Percentiles rank a stretch among this genome's conserved stretches.
Conservation (phyloP, 1,140 invertebrate species). For the Megalopta genalis region DNA sequence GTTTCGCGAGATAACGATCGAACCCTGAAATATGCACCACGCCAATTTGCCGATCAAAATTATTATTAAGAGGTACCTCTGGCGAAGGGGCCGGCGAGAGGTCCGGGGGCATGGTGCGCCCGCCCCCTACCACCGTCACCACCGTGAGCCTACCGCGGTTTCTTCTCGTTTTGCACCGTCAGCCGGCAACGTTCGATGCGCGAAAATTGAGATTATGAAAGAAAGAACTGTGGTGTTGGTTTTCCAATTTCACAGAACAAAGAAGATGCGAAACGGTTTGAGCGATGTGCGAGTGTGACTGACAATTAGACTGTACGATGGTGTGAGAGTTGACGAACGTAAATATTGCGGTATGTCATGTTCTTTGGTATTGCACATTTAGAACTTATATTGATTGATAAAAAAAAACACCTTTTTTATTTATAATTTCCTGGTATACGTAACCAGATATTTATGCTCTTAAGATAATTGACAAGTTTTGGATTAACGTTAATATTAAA, state of each 20-base stretch:
- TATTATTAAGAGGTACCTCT: constrained; percentile 78
- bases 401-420: too few species aligned
- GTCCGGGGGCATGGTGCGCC: background rate
- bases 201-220: constrained; percentile 67
- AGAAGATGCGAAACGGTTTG: background rate
- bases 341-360: too few species aligned
- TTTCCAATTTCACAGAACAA: background rate
- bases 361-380: too few species aligned
- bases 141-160: constrained; percentile 44
- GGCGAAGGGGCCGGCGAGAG: constrained; percentile 47
- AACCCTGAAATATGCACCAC: constrained; percentile 75
- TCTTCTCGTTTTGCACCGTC: constrained; percentile 58
- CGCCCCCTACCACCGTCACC: constrained; percentile 29
- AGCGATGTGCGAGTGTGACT: background rate
- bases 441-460: too few species aligned
- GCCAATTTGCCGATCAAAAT: constrained; percentile 79
- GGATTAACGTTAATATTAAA: too few species aligned
- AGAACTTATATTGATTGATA: too few species aligned
- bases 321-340: too few species aligned
- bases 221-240: too few species aligned
- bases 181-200: constrained; percentile 66
- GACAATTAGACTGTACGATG: too few species aligned
- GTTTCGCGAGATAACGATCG: constrained; percentile 78
- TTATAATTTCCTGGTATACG: too few species aligned
- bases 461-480: too few species aligned